A percentile compares a stretch with the other conserved stretches of the same genome.
Evolutionary conservation across 2,797 vertebrate species (phyloP).

Genomic region (Chloroceryle inda): DNA sequence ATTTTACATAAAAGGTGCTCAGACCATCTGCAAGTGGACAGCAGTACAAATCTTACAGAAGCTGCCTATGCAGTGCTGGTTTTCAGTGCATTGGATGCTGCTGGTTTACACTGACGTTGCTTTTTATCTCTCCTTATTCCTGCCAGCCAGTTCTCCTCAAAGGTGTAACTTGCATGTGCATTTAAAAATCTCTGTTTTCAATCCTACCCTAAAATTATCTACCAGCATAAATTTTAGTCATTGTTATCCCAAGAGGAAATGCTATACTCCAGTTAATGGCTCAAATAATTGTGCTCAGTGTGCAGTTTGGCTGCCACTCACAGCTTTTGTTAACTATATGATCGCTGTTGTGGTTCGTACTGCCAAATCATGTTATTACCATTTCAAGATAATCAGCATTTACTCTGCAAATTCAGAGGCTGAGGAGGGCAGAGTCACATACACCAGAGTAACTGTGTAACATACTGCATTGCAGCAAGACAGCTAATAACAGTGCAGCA

Average conservation of each 20-base stretch:
- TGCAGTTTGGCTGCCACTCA: constrained; percentile 6
- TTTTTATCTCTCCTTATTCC: not conserved
- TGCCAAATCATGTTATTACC: constrained; percentile 6
- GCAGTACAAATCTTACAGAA: not conserved
- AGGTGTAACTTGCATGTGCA: constrained; percentile 20
- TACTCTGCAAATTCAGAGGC: not conserved
- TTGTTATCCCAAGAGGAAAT: constrained; percentile 65
- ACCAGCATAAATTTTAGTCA: constrained; percentile 65
- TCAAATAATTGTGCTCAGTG: constrained; percentile 29
- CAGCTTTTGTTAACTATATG: constrained; percentile 20
- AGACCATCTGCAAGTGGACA: constrained; percentile 8
- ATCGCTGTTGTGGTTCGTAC: not conserved
- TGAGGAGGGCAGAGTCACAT: not conserved
- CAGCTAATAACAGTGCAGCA: constrained; percentile 8
- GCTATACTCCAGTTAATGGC: constrained; percentile 67
- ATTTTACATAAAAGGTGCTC: constrained; percentile 45
- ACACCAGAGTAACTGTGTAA: not conserved
- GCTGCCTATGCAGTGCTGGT: not conserved
- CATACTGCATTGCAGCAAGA: constrained; percentile 49
- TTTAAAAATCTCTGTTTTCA: constrained; percentile 51
- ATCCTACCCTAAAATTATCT: constrained; percentile 30
- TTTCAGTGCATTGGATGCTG: not conserved
- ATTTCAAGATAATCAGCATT: constrained; percentile 33
- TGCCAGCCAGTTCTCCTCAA: not conserved
- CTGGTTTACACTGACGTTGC: not conserved